Evolutionary conservation across 2,888 invertebrate genomes (phyloP), one percentile per base, ranked within the genome.

Genomic region (Kryphioiulus occultus): DNA sequence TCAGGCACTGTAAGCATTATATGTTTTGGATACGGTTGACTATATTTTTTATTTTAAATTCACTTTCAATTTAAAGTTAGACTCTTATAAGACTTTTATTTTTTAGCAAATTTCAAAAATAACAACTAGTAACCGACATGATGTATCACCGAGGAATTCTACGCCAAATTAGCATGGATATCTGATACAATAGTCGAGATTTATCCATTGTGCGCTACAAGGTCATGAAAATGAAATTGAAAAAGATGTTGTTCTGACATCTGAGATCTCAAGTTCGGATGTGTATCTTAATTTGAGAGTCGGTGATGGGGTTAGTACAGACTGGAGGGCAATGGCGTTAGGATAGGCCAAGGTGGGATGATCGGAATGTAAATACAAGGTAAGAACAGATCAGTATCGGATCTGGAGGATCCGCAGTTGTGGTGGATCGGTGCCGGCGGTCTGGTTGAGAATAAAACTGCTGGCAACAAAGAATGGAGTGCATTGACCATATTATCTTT

Each of bases 301-400:
- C 53, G 19, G 7, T 59, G 53, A n/a, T 59, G 3, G 53, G 53
- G 53, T n/a, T 1, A 7, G n/a, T n/a, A n/a, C n/a, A n/a, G 19
- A n/a, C 53, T 5, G n/a, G 53, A 59, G 53, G 53, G 19, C 53
- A 59, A 59, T n/a, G 53, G n/a, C 53, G 53, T 4, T n/a, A n/a
- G n/a, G 53, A 59, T 19, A 59, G n/a, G 53, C 53, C 10, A 12
- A 15, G n/a, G 53, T 59, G 53, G 53, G 53, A 59, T 59, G 53
- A 59, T 59, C 53, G 53, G 53, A 59, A 59, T 59, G 53, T 59
- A 59, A 59, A 59, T n/a, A 59, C 53, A n/a, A n/a, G n/a, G 53
- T 19, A 7, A n/a, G n/a, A 19, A n/a, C 53, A 59, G 53, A 59
- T 59, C 53, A 3, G n/a, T 59, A 59, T 59, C 53, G n/a, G n/a